Base-by-base conservation (phyloP, 2,888 invertebrate genomes). In the Tenthredo distinguenda region DNA sequence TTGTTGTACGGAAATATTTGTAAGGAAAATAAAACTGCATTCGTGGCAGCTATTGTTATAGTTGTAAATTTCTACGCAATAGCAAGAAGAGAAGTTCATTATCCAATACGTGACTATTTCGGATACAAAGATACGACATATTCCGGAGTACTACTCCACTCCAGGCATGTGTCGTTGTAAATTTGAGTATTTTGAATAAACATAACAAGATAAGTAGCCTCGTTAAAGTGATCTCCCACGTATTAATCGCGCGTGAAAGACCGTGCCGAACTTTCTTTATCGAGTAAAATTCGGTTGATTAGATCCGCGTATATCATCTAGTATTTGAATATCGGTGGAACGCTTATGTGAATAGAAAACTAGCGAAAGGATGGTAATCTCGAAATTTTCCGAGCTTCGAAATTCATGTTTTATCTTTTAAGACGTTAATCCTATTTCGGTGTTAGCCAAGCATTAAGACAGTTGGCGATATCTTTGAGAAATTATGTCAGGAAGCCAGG, bases 391-490 rank as follows among this genome's bases (percentile, higher is more conserved):
- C 31, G 26, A 5, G 18, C 18, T 34, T 68, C 68, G 34, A 9
- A 18, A 15, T 68, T 34, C 26, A 12, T 18, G 1, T 12, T 68
- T 68, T 31, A 21, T 62, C 62, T 26, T 34, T 6, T 34, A 18
- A 68, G 34, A 15, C 21, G 31, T 31, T 68, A 34, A 68, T 34
- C 31, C 68, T 15, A 21, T 74, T 40, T 21, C n/a, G 21, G 43
- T 74, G 43, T 74, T 40, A 18, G 72, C 72, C 9, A 15, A 5
- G 72, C 37, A 68, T 31, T 34, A 15, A 68, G 31, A 68, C 68
- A n/a, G 40, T 47, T 76, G 26, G 47, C 31, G 55, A 55, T 77
- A 47, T 31, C 31, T 77, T 77, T 77, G 77, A 81, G 58, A 40
- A 62, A 62, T 62, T 12, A 81, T 62, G 37, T 81, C 81, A 3